A percentile compares a stretch with the other conserved stretches of the same genome.
phyloP scores from a whole-genome alignment of 2,888 invertebrate species.

The Spisula solida region DNA sequence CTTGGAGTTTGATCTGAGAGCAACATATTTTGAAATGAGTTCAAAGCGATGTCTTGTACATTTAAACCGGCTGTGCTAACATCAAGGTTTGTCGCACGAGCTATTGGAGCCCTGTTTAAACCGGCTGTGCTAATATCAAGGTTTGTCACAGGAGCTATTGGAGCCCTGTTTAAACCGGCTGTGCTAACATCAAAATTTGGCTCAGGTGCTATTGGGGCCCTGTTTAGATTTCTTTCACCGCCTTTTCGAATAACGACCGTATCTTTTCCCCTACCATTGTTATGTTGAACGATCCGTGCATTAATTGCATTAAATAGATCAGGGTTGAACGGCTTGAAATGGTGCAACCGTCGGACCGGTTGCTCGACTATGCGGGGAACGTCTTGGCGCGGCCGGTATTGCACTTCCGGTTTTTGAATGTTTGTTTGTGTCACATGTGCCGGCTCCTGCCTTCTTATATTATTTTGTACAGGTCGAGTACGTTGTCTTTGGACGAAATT shows the following conservation, averaged over 20 bases:
- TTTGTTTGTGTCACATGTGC: not conserved
- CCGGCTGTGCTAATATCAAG: not conserved
- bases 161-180: not conserved
- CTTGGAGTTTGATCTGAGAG: not conserved
- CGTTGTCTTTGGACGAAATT: not conserved
- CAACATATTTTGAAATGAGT: not conserved
- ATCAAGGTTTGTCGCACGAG: not conserved
- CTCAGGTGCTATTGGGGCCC: not conserved
- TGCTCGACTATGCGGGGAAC: not conserved
- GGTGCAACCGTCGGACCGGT: not conserved
- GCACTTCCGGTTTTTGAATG: not conserved
- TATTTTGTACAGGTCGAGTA: not conserved
- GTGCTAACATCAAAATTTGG: not conserved
- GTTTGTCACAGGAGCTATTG: too few relatives aligned
- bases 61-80: not conserved
- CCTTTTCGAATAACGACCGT: not conserved
- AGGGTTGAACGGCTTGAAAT: conserved; percentile 22
- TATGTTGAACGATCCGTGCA: not conserved
- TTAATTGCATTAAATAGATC: not conserved
- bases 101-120: too few relatives aligned
- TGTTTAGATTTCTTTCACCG: not conserved
- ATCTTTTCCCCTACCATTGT: not conserved
- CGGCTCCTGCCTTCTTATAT: not conserved
- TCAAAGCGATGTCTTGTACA: not conserved
- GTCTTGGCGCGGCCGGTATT: not conserved